A percentile compares a stretch with the other conserved stretches of the same genome.
Conservation (phyloP, 2,888 invertebrate species). For the Cephus runcator region DNA sequence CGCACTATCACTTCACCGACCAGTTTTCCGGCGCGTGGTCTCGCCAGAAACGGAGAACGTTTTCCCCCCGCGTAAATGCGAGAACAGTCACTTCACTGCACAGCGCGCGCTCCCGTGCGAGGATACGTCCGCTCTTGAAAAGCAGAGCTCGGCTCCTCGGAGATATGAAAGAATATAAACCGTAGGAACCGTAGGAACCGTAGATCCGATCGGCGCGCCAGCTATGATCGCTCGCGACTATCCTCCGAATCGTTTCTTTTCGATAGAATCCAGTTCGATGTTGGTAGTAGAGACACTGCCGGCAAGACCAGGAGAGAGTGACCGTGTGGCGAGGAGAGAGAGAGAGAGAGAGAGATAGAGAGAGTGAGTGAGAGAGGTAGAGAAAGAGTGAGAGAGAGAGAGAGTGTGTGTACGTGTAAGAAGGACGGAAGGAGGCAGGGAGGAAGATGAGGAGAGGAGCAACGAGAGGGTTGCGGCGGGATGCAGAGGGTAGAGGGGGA, state of each 20-base stretch:
- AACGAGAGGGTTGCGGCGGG: constrained; percentile 12
- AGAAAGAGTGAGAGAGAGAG: constrained; percentile 29
- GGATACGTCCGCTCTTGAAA: no score
- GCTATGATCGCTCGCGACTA: constrained; percentile 66
- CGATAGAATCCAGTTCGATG: constrained; percentile 58
- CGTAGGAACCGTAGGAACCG: constrained; percentile 34
- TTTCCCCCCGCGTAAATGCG: no score
- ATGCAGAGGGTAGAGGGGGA: constrained; percentile 19
- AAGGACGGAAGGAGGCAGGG: constrained; percentile 28
- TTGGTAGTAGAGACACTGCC: constrained; percentile 19
- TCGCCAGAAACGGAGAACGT: no score
- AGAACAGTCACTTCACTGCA: no score
- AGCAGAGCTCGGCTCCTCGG: no score
- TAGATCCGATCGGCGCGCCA: constrained; percentile 64
- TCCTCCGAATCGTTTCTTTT: constrained; percentile 65
- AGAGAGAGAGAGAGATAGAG: constrained; percentile 26
- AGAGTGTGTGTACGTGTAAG: constrained; percentile 32
- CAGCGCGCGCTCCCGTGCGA: no score
- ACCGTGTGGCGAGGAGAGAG: constrained; percentile 24
- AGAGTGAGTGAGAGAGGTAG: constrained; percentile 25
- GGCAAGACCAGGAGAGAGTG: constrained; percentile 23
- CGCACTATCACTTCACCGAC: constrained; percentile 33
- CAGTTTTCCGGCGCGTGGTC: constrained; percentile 4
- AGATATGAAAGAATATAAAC: no score
- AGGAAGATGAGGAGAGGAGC: constrained; percentile 15